Base-by-base conservation (phyloP, 1,140 invertebrate species). In the Drosophila micromelanica region DNA sequence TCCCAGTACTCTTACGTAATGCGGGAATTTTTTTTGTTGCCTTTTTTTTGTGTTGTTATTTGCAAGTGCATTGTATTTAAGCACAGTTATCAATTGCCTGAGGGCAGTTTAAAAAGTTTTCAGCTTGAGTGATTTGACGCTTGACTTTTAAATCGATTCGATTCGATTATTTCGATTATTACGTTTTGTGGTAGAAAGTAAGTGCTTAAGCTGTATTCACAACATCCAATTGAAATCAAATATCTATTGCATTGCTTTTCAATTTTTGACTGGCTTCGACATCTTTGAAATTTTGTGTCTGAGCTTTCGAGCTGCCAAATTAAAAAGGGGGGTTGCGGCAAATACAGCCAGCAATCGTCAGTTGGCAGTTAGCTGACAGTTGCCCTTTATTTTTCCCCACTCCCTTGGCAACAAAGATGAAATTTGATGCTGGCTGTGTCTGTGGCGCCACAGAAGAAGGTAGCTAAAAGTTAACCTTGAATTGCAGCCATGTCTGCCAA, bases 401-500 rank as follows among this genome's bases (percentile, higher is more conserved):
- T 23, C 3, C 20, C 7, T 1, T 2, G 8, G 27, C 27, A 5
- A 2, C 27, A 27, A 27, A 5, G 27, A 27, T 6, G 5, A 5
- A 27, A 27, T 5, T 27, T 27, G 27, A 27, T 59, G 45, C 38
- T 49, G 43, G n/a, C 63, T 49, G 55, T 55, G 35, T 61, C 59
- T 51, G 40, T 52, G 48, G 61, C 63, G 40, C 46, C 55, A 32
- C 43, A 40, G 30, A 3, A 9, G 38, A 23, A 40, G 38, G 17
- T 46, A n/a, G 17, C 35, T n/a, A 48, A 56, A 56, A 57, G 61
- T 56, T 75, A 75, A 75, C 73, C 73, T 75, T 75, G 73, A 75
- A 75, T 64, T 71, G 73, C 68, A 51, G 32, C 43, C 71, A 69
- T 71, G 73, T 70, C 73, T 71, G 73, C 73, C 72, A 74, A 70